phyloP scores from a whole-genome alignment of 2,797 vertebrate genomes.

The Ficedula albicollis region DNA sequence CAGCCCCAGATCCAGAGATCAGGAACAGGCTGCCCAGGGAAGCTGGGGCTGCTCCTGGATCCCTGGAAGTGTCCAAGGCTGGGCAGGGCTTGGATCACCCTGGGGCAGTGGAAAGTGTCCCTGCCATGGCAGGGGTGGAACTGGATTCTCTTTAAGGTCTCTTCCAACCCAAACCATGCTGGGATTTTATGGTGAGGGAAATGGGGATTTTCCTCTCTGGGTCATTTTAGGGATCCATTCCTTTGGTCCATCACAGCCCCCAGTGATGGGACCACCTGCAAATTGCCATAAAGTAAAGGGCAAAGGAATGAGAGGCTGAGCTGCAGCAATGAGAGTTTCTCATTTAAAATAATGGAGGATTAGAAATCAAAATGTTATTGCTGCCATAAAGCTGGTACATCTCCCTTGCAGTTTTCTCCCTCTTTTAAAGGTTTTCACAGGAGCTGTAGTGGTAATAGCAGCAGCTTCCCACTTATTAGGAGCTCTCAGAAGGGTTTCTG shows the following conservation, averaged over 20 bases:
- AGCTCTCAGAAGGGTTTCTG: not conserved
- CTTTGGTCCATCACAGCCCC: fast-evolving
- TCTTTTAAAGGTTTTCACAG: not conserved
- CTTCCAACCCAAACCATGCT: not conserved
- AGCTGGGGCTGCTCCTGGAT: not conserved
- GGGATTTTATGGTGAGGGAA: no score
- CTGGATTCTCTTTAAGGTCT: not conserved
- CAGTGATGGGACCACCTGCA: fast-evolving
- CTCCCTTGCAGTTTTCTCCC: not conserved
- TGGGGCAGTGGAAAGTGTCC: not conserved
- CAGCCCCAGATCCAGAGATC: not conserved
- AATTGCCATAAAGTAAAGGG: not conserved
- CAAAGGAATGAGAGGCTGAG: not conserved
- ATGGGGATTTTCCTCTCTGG: fast-evolving
- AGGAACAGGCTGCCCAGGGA: fast-evolving
- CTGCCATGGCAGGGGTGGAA: not conserved
- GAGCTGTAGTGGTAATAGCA: not conserved
- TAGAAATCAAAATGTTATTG: not conserved
- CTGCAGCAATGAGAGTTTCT: not conserved
- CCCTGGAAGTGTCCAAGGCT: not conserved
- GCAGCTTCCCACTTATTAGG: not conserved
- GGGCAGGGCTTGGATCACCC: not conserved
- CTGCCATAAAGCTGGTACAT: not conserved
- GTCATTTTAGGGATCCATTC: not conserved
- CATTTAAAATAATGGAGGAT: not conserved